Base-by-base conservation (phyloP, 2,797 vertebrate species). In the Chelidonichthys spinosus region DNA sequence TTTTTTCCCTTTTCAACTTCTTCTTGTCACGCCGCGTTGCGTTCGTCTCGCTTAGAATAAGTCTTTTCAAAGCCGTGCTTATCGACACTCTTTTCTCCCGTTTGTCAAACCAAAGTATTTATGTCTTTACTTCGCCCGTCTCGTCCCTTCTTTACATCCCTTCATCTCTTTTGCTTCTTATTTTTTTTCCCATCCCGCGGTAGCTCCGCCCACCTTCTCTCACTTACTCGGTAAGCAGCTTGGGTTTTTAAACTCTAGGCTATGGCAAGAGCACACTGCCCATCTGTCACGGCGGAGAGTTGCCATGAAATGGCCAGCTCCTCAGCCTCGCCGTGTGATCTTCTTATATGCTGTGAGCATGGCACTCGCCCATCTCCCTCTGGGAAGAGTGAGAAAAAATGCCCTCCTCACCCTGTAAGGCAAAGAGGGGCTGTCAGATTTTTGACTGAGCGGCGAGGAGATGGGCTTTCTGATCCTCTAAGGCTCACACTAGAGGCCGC, bases 261-360 rank as follows among this genome's bases (percentile, higher is more conserved):
- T 86, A 86, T 85, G 89, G 89, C 88, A 87, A 77, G 64, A 89
- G 82, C 86, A 77, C 85, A 80, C 85, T 89, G 87, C 84, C 92
- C 92, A 93, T 92, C 93, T 93, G 92, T 91, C 90, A 92, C 66
- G 36, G 79, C 83, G 65, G 78, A 90, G 85, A 90, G 83, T 88
- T 78, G 76, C 89, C 89, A 91, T 88, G 69, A 89, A 92, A 90
- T 89, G 89, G 85, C 88, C 85, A 90, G 85, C 86, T 92, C 83
- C 90, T 92, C 90, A 79, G 85, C 88, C 81, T 85, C 72, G 62
- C 84, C 55, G 69, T 85, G 78, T 90, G 91, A 92, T 92, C 89
- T 89, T 88, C 89, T 92, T 89, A 91, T 87, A 78, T 76, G 78
- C 87, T 87, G 78, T 81, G 83, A 88, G 84, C 85, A 74, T 87